These are phyloP conservation scores for Nemotelus nigrinus DNA, from an alignment of 2,888 invertebrate genomes.

Conservation along the genomic window DNA sequence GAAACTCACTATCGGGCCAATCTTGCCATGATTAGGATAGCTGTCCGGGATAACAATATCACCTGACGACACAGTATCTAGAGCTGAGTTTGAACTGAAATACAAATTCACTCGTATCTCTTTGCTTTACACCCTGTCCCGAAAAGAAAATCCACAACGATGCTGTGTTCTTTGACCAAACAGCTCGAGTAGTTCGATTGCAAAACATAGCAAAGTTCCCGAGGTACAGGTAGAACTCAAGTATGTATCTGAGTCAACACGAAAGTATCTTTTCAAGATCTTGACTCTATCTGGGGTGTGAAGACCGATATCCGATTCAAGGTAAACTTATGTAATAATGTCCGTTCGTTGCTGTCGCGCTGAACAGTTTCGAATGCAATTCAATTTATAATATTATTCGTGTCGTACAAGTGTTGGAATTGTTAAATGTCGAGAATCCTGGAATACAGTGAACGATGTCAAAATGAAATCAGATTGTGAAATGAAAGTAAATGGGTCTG, in stretches of 20 bases:
- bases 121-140: background rate
- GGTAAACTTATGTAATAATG: conserved; percentile 34
- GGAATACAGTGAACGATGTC: background rate
- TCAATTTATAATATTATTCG: conserved; percentile 26
- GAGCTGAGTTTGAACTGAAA: conserved; percentile 11
- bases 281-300: conserved; percentile 35
- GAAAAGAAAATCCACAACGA: background rate
- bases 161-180: background rate
- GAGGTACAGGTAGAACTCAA: conserved; percentile 4
- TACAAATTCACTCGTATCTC: conserved; percentile 31
- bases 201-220: background rate
- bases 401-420: conserved; percentile 12
- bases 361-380: conserved; percentile 14
- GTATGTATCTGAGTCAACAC: conserved; percentile 23
- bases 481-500: too few species aligned
- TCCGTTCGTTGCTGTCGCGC: conserved; percentile 4
- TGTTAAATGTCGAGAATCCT: background rate
- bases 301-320: conserved; percentile 38
- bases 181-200: background rate
- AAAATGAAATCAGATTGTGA: background rate
- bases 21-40: conserved; percentile 43
- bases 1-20: conserved; percentile 36
- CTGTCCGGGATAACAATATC: conserved; percentile 44
- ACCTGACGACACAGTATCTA: conserved; percentile 34
- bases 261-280: conserved; percentile 8